Evolutionary conservation across 92 coral and sea anemone genomes (phyloP), one percentile per base, ranked within the genome.

Genomic region (Desmophyllum pertusum): DNA sequence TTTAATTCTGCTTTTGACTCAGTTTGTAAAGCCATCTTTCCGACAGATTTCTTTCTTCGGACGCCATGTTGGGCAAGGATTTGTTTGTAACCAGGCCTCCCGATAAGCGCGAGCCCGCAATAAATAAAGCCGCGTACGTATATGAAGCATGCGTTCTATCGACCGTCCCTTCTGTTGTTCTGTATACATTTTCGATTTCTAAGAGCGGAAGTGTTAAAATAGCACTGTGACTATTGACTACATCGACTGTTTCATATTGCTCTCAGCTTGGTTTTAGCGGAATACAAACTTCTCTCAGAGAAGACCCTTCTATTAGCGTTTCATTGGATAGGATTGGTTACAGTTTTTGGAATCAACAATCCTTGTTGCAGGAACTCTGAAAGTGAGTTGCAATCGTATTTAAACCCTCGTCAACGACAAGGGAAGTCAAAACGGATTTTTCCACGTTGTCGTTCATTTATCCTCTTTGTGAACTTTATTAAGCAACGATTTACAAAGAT

Each of bases 21-120:
- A 21, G 18, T 85, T 75, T 73, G 78, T 31, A 27, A 27, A 5
- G 35, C 70, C 30, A 40, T 70, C 46, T 80, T 83, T 72, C 66
- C 79, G 7, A 53, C 79, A 18, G 79, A 72, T n/a, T 25, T 36
- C 67, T 42, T 76, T 70, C 85, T 87, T 91, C 98, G 85, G 98
- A 75, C 95, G 98, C 98, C 98, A 94, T 96, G 29, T 92, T 90
- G 35, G 70, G 76, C 73, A 36, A 43, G 74, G 59, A 36, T 14
- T 70, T 43, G 19, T 84, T 87, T 45, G 91, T n/a, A 59, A 84
- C 88, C 86, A 85, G 81, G 31, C 85, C 78, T 43, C 45, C 57
- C 71, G 70, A n/a, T 0, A 35, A 10, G 6, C 36, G 0, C 19
- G 61, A 63, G 77, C 77, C 77, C 57, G 77, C 57, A 43, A 46